Conservation (phyloP, 2,113 vertebrate genomes). For the Dipodomys stephensi region DNA sequence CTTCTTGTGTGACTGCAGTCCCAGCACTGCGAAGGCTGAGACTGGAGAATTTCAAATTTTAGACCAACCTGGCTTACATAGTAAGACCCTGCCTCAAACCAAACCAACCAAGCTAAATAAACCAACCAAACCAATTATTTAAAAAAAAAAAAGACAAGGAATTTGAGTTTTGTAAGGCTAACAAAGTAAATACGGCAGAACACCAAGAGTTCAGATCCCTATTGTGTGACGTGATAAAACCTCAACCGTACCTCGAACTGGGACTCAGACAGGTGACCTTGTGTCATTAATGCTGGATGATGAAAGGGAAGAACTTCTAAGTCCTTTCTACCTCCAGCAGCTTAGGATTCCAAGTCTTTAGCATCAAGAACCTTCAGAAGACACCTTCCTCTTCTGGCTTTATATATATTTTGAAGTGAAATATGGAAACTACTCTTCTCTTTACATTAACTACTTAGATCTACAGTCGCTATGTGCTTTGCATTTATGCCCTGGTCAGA, state of each 20-base stretch:
- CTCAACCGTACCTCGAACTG: background rate
- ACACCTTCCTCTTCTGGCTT: background rate
- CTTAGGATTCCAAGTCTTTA: slow-evolving; percentile 18
- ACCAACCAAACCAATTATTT: too few relatives aligned
- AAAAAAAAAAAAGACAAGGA: background rate
- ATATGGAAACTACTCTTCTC: background rate
- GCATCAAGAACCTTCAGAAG: background rate
- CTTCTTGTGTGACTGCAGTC: background rate
- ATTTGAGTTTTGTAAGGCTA: background rate
- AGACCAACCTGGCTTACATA: background rate
- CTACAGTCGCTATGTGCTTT: background rate
- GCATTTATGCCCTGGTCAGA: background rate
- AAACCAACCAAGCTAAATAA: too few relatives aligned
- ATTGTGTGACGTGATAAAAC: too few relatives aligned
- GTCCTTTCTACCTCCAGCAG: background rate
- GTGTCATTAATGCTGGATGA: background rate
- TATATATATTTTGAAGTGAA: background rate
- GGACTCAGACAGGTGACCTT: background rate
- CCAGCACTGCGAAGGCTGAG: background rate
- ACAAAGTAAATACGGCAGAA: background rate
- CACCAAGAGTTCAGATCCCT: background rate
- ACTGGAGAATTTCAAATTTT: background rate
- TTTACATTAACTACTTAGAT: background rate
- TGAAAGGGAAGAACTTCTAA: background rate
- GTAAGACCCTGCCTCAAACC: background rate